Conservation (phyloP, 2,888 invertebrate species). For the Dascillus cervinus region DNA sequence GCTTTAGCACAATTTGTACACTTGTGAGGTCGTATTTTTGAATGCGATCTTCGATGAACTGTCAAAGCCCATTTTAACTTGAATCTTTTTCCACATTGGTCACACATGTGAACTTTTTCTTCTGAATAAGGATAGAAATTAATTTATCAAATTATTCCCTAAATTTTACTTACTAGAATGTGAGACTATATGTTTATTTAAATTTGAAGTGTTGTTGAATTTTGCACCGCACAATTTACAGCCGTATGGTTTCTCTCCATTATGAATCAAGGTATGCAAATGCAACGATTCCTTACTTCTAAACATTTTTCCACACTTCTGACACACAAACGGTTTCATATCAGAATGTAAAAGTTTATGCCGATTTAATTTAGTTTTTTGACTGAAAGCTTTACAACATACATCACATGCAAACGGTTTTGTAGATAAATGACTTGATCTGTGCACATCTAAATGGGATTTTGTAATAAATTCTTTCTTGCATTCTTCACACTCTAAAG, state of each 20-base stretch:
- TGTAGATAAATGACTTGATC: slow-evolving; percentile 56
- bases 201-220: slow-evolving; percentile 59
- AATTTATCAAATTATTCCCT: too few relatives aligned
- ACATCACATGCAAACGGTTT: slow-evolving; percentile 53
- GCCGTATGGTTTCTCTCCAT: slow-evolving; percentile 53
- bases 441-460: slow-evolving; percentile 67
- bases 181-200: slow-evolving; percentile 57
- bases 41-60: slow-evolving; percentile 49
- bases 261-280: slow-evolving; percentile 56
- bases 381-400: slow-evolving; percentile 62
- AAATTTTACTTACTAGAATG: slow-evolving; percentile 45
- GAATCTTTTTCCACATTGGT: slow-evolving; percentile 54
- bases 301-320: slow-evolving; percentile 55
- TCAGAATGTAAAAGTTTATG: slow-evolving; percentile 60
- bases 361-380: slow-evolving; percentile 60
- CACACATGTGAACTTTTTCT: slow-evolving; percentile 50
- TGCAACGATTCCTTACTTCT: slow-evolving; percentile 51
- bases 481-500: slow-evolving; percentile 46
- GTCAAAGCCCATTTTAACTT: slow-evolving; percentile 52
- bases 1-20: slow-evolving; percentile 60
- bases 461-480: slow-evolving; percentile 59
- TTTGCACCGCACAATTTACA: slow-evolving; percentile 52
- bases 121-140: slow-evolving; percentile 32
- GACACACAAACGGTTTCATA: slow-evolving; percentile 47
- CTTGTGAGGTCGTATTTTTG: slow-evolving; percentile 46